Evolutionary conservation across 2,888 invertebrate genomes (phyloP), one percentile per base, ranked within the genome.

Genomic region (Acanthosepion pharaonis): DNA sequence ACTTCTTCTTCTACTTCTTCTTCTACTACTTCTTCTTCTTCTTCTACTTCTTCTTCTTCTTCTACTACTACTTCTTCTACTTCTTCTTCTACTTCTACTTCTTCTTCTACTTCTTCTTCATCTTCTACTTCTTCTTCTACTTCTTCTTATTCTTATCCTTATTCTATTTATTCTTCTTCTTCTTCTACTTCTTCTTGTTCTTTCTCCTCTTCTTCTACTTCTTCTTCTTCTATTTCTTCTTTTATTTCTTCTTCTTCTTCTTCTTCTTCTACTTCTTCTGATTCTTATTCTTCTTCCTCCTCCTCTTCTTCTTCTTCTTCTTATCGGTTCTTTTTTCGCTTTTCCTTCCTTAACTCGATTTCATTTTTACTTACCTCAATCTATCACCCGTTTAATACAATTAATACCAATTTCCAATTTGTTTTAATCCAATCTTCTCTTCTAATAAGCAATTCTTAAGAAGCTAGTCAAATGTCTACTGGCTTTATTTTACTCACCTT

Each of bases 221-320:
- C 4, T 9, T 9, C 8, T 0, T 8, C n/a, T n/a, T n/a, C n/a
- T n/a, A n/a, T n/a, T n/a, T n/a, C n/a, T n/a, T n/a, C n/a, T n/a
- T n/a, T n/a, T n/a, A n/a, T n/a, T n/a, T n/a, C n/a, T n/a, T n/a
- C n/a, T n/a, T n/a, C n/a, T n/a, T n/a, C n/a, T n/a, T n/a, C n/a
- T n/a, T 78, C 11, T 15, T 11, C n/a, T 4, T n/a, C n/a, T n/a
- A 15, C 15, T 33, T 9, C 1, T 9, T 1, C 20, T n/a, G 0
- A 1, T n/a, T n/a, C 5, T 3, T 11, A 5, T n/a, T n/a, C 4
- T 15, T 9, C 8, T 11, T 9, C 5, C 11, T 18, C 11, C 0
- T 15, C 18, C 1, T 18, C 9, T 9, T 78, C 15, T 6, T 23
- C 23, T 59, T 59, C 6, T 59, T 20, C 4, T 9, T 9, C 8